Percentiles rank a stretch among this genome's conserved stretches.
Conservation (phyloP, 2,888 invertebrate genomes). For the Margaritifera margaritifera region DNA sequence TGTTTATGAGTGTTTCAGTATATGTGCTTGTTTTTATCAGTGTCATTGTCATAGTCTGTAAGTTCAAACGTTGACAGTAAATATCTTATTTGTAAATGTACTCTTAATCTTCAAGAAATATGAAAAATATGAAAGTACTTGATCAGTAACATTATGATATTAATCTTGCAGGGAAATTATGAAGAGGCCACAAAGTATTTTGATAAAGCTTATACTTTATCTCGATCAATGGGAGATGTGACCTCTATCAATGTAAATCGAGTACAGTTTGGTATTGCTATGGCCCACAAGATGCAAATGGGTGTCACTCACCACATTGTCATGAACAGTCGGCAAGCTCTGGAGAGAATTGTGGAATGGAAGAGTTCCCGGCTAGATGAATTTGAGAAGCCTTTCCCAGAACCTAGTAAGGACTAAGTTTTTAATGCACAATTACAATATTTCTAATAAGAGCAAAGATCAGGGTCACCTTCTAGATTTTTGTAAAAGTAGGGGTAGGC, state of each 20-base stretch:
- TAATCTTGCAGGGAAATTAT: slow-evolving; percentile 65
- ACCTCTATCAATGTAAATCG: slow-evolving; percentile 66
- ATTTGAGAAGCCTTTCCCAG: slow-evolving; percentile 53
- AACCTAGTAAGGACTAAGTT: slow-evolving; percentile 42
- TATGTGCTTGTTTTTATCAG: no score
- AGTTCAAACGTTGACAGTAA: no score
- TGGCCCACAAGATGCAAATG: slow-evolving; percentile 68
- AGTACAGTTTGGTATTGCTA: slow-evolving; percentile 69
- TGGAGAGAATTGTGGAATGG: slow-evolving; percentile 67
- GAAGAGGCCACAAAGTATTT: slow-evolving; percentile 71
- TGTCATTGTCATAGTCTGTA: no score
- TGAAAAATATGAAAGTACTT: no score
- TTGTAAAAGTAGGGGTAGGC: no score
- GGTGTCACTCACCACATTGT: slow-evolving; percentile 56
- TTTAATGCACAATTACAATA: neutral
- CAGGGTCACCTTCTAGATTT: no score
- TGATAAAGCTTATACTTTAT: slow-evolving; percentile 71
- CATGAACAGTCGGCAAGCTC: slow-evolving; percentile 43
- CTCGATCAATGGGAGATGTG: slow-evolving; percentile 64
- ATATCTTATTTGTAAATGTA: no score
- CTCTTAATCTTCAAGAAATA: no score
- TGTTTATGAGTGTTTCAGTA: no score
- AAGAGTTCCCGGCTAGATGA: slow-evolving; percentile 63
- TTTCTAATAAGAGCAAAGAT: no score
- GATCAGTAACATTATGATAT: neutral